Percentiles rank a stretch among this genome's conserved stretches.
phyloP scores from a whole-genome alignment of 1,140 invertebrate species.

The Probaryconus sp. region DNA sequence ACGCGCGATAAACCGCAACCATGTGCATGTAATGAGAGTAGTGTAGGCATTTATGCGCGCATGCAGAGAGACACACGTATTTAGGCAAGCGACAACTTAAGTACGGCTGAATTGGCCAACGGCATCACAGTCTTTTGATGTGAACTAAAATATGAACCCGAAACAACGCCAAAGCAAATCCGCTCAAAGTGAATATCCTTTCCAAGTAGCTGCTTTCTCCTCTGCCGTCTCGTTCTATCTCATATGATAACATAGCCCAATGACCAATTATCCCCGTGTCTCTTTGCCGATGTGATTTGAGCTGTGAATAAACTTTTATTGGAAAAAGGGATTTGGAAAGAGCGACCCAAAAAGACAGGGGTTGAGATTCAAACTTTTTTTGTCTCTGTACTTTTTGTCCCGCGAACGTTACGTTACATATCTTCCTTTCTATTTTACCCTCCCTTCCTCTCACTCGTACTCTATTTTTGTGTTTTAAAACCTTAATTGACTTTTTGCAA shows the following conservation, averaged over 20 bases:
- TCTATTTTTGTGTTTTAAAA: too few relatives aligned
- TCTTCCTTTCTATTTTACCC: conserved; percentile 9
- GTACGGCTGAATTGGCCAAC: conserved; percentile 75
- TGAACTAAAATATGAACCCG: conserved; percentile 77
- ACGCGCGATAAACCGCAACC: conserved; percentile 58
- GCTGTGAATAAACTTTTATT: conserved; percentile 74
- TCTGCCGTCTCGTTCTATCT: conserved; percentile 68
- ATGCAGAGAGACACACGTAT: conserved; percentile 62
- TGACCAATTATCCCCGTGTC: conserved; percentile 78
- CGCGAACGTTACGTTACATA: conserved; percentile 15
- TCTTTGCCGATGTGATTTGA: conserved; percentile 76
- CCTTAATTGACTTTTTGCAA: too few relatives aligned
- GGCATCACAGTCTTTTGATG: conserved; percentile 76
- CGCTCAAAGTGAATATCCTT: conserved; percentile 74
- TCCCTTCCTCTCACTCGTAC: too few relatives aligned
- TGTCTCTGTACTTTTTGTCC: conserved; percentile 32
- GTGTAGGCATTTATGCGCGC: conserved; percentile 52
- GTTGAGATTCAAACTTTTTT: conserved; percentile 47
- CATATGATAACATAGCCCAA: conserved; percentile 71
- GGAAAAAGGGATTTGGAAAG: conserved; percentile 73
- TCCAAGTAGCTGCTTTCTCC: conserved; percentile 72
- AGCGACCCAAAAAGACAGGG: conserved; percentile 60
- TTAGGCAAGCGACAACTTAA: conserved; percentile 66
- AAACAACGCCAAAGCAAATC: conserved; percentile 78
- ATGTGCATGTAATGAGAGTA: conserved; percentile 59